These are phyloP conservation scores for Bradypodion pumilum DNA, from an alignment of 2,797 vertebrate genomes.

Conservation along the genomic window DNA sequence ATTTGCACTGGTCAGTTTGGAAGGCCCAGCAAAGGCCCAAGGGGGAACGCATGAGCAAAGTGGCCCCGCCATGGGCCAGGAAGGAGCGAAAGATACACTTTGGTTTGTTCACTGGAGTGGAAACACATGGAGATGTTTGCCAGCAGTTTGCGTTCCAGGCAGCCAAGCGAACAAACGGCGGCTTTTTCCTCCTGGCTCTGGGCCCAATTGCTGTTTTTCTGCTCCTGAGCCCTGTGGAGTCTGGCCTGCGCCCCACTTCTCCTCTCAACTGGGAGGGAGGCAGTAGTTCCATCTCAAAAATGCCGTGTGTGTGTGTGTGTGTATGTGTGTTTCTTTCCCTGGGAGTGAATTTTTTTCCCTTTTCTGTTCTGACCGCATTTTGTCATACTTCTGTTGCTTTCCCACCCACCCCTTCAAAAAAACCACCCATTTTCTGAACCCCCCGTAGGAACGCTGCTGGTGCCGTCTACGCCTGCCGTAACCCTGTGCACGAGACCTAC, in stretches of 20 bases:
- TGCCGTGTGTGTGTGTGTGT: no score
- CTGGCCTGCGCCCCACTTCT: no score
- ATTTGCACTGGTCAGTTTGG: conserved; percentile 37
- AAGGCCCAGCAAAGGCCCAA: background rate
- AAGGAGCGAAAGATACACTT: no score
- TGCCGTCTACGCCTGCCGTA: conserved; percentile 85
- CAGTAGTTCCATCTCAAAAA: no score
- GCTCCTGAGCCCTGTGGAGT: no score
- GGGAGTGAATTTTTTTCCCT: no score
- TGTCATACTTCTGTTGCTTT: background rate
- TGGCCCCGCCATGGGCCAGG: conserved; percentile 7
- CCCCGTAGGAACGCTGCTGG: background rate
- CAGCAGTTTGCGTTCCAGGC: conserved; percentile 24
- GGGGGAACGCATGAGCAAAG: conserved; percentile 48
- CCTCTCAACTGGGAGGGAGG: no score
- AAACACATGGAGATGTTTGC: conserved; percentile 4
- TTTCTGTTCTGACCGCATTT: no score
- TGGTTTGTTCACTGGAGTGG: conserved; percentile 26
- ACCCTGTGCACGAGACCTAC: conserved; percentile 87
- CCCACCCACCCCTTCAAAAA: background rate
- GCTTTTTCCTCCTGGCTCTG: no score
- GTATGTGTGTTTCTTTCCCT: no score
- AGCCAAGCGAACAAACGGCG: background rate
- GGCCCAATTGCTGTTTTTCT: background rate
- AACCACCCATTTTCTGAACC: rapidly evolving